Conservation (phyloP, 1,140 invertebrate genomes). For the Drosophila pachea region DNA sequence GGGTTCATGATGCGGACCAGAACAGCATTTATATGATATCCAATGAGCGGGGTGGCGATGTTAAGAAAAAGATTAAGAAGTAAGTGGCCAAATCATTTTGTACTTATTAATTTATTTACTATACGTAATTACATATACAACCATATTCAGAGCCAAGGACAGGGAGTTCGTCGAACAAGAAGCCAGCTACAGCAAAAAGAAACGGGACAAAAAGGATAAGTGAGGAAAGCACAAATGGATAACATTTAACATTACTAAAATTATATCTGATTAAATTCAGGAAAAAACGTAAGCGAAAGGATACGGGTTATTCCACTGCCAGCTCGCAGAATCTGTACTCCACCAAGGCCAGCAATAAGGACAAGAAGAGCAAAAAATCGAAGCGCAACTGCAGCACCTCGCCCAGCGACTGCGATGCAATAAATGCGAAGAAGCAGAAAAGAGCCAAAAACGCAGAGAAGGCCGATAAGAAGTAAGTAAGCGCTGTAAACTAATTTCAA, state of each 20-base stretch:
- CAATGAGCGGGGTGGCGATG: slow-evolving; percentile 68
- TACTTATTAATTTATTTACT: background rate
- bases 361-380: slow-evolving; percentile 71
- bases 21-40: slow-evolving; percentile 83
- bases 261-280: background rate
- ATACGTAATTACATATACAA: background rate
- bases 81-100: slow-evolving; percentile 28
- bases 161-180: slow-evolving; percentile 66
- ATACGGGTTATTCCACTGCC: slow-evolving; percentile 84
- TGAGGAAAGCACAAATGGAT: slow-evolving; percentile 10
- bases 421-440: slow-evolving; percentile 63
- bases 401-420: slow-evolving; percentile 62
- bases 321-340: slow-evolving; percentile 80
- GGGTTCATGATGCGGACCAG: slow-evolving; percentile 74
- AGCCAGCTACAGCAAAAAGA: slow-evolving; percentile 71
- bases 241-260: background rate
- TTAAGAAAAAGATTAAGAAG: slow-evolving; percentile 74
- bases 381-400: slow-evolving; percentile 70
- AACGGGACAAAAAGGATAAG: slow-evolving; percentile 70
- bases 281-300: slow-evolving; percentile 80
- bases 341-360: slow-evolving; percentile 71
- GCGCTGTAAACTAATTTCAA: background rate
- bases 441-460: slow-evolving; percentile 69
- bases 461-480: slow-evolving; percentile 64
- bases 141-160: slow-evolving; percentile 55